These are phyloP conservation scores for Danio rerio DNA, from an alignment of 2,113 vertebrate species.

Conservation along the genomic window GRCz12tu NC_133197.1:39696001-39696500, in stretches of 20 bases:
- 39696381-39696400: not conserved
- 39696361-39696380: no score
- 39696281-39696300: no score
- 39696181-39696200: not conserved
- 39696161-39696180: no score
- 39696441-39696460: no score
- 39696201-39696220: not conserved
- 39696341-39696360: not conserved
- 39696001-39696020: no score
- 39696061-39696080: not conserved
- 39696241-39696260: not conserved
- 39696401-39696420: no score
- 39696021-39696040: not conserved
- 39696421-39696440: no score
- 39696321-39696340: not conserved
- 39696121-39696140: not conserved
- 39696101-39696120: no score
- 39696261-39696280: no score
- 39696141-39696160: no score
- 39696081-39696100: not conserved
- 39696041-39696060: not conserved
- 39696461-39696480: no score
- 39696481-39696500: no score
- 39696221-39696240: not conserved
- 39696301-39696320: not conserved